Conservation (phyloP, 1,140 invertebrate genomes). For the Mylabris phalerata region DNA sequence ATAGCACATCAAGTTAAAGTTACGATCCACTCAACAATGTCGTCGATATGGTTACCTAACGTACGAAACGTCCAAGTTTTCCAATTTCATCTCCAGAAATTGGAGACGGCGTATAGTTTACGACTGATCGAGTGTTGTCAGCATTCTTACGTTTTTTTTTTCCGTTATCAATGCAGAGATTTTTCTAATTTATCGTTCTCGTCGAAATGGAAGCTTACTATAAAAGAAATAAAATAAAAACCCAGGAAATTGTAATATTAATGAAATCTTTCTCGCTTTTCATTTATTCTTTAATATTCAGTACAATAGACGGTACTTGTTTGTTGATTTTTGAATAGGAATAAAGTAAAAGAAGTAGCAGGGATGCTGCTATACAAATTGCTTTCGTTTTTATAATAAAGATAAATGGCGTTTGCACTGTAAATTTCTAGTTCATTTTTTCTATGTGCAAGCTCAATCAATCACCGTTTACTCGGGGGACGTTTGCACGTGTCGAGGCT, state of each 20-base stretch:
- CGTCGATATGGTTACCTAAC: too few relatives aligned
- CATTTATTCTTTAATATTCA: too few relatives aligned
- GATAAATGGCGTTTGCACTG: slow-evolving; percentile 17
- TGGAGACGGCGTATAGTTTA: slow-evolving; percentile 11
- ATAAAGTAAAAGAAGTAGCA: too few relatives aligned
- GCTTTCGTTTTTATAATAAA: slow-evolving; percentile 19
- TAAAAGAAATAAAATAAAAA: too few relatives aligned
- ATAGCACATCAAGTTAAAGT: slow-evolving; percentile 13
- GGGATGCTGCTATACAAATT: slow-evolving; percentile 13
- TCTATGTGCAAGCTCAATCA: slow-evolving; percentile 18
- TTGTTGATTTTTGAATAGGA: slow-evolving; percentile 5
- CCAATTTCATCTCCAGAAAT: slow-evolving; percentile 10
- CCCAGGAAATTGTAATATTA: too few relatives aligned
- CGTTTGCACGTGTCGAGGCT: slow-evolving; percentile 20
- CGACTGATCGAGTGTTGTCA: slow-evolving; percentile 8
- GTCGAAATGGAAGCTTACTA: neutral
- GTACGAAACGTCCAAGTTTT: slow-evolving; percentile 11
- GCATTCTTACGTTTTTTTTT: too few relatives aligned
- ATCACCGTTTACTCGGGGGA: slow-evolving; percentile 18
- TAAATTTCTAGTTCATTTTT: slow-evolving; percentile 24
- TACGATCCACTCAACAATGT: neutral
- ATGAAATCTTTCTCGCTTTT: too few relatives aligned
- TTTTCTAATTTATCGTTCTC: too few relatives aligned
- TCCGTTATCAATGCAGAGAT: too few relatives aligned
- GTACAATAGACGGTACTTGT: slow-evolving; percentile 6